A percentile compares a stretch with the other conserved stretches of the same genome.
phyloP scores from a whole-genome alignment of 2,113 vertebrate species.

The Lasiurus cinereus region DNA sequence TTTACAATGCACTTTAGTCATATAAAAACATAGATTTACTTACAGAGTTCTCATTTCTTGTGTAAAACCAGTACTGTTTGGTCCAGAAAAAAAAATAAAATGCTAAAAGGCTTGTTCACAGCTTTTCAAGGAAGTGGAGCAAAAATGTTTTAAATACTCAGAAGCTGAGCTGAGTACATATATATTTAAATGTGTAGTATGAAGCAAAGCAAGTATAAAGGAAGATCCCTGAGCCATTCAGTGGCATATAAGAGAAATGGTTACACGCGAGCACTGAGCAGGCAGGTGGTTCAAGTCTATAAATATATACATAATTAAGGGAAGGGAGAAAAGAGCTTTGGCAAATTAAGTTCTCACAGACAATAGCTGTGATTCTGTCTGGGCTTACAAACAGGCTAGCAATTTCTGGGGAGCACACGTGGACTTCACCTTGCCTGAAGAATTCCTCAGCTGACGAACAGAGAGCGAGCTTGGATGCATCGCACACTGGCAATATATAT shows the following conservation, averaged over 20 bases:
- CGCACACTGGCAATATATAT: not conserved
- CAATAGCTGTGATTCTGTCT: not conserved
- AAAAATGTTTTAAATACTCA: constrained; percentile 40
- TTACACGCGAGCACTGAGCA: not conserved
- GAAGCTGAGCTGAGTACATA: constrained; percentile 59
- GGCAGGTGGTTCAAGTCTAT: constrained; percentile 1
- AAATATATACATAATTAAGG: constrained; percentile 31
- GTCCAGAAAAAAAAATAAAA: constrained; percentile 77
- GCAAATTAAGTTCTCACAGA: constrained; percentile 60
- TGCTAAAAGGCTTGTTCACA: constrained; percentile 50
- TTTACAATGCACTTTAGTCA: constrained; percentile 75
- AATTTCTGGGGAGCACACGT: not conserved
- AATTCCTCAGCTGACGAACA: not conserved
- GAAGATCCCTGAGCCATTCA: not conserved
- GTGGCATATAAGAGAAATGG: not conserved
- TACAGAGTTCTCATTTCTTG: constrained; percentile 38
- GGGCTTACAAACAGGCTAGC: constrained; percentile 21
- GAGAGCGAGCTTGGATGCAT: not conserved
- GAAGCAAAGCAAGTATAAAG: constrained; percentile 46
- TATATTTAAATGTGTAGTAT: constrained; percentile 60
- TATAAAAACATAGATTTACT: constrained; percentile 76
- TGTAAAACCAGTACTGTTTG: constrained; percentile 40
- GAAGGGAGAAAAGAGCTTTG: not conserved
- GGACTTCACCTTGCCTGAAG: constrained; percentile 56
- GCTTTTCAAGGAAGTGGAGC: constrained; percentile 59